Evolutionary conservation across 2,888 invertebrate species (phyloP), one percentile per base, ranked within the genome.

Genomic region (Graphium colonna): DNA sequence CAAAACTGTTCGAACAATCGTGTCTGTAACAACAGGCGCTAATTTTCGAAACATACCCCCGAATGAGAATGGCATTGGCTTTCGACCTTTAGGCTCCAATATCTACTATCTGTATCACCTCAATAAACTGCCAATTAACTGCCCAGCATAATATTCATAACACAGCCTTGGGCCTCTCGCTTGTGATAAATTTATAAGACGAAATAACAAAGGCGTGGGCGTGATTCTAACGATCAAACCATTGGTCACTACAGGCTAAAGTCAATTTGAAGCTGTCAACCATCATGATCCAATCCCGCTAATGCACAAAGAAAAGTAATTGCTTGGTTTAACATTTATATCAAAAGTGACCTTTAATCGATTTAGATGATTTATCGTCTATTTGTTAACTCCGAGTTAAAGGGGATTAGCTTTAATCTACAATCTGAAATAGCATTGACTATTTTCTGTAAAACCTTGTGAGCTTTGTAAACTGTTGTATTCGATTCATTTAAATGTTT

Each of bases 131-230:
- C 69, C 75, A 77, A 72, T 71, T 74, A 69, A 47, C 65, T 68
- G 67, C 58, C 41, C 61, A 62, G 69, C 67, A 75, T 70, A 77
- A 72, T 72, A 67, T 62, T 69, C 67, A 65, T 73, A 76, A 75
- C 69, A 67, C 73, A 66, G 62, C 83, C 84, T 82, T 83, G 82
- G 70, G 73, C 75, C 81, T 68, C 70, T 83, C 79, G 76, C 80
- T 79, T 61, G 69, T 65, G 68, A 68, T 70, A 74, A 73, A 75
- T 75, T 68, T 65, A 70, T 75, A 72, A 72, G 69, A 62, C 78
- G 75, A 69, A 73, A 69, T 77, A 75, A 68, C 69, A 60, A 58
- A 48, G 36, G 16, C 17, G 57, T 58, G 38, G 58, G 59, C 46
- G 53, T 49, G 36, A 16, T 40, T 44, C 42, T 43, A 47, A 43